These are phyloP conservation scores for Calameuta pallipes DNA, from an alignment of 2,888 invertebrate species.

Conservation along the genomic window DNA sequence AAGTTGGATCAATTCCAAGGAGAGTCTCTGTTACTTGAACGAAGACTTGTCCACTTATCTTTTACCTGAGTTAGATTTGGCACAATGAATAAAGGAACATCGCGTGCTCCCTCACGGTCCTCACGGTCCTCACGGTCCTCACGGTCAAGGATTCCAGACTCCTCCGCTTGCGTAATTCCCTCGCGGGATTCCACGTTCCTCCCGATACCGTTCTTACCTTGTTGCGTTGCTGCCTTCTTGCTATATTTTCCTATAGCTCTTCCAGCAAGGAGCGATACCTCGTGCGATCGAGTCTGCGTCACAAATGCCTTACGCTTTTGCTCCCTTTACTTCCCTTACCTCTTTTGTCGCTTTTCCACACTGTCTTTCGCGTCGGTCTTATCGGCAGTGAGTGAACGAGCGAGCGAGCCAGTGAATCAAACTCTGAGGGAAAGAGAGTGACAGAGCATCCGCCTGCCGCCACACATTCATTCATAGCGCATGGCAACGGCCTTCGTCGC, in stretches of 20 bases:
- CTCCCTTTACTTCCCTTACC: background rate
- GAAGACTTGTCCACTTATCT: background rate
- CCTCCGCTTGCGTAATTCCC: background rate
- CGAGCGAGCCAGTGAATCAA: too few relatives aligned
- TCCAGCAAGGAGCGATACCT: conserved; percentile 5
- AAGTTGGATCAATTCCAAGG: background rate
- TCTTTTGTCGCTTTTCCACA: background rate
- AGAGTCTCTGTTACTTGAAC: background rate
- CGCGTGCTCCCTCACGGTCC: background rate
- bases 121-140: background rate
- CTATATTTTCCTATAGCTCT: background rate
- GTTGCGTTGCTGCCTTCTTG: background rate
- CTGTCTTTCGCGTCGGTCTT: background rate
- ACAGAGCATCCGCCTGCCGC: conserved; percentile 22
- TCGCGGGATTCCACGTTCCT: background rate
- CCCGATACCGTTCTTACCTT: background rate
- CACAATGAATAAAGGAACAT: background rate
- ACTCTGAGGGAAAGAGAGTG: background rate
- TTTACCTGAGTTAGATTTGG: background rate
- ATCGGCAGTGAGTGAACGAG: background rate
- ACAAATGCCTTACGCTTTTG: background rate
- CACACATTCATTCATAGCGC: conserved; percentile 32
- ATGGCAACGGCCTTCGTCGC: conserved; percentile 32
- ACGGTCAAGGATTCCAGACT: background rate
- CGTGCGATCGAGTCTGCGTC: conserved; percentile 11